Percentiles rank a stretch among this genome's conserved stretches.
Evolutionary conservation across 2,797 vertebrate species (phyloP).

Genomic region (Allobates femoralis): DNA sequence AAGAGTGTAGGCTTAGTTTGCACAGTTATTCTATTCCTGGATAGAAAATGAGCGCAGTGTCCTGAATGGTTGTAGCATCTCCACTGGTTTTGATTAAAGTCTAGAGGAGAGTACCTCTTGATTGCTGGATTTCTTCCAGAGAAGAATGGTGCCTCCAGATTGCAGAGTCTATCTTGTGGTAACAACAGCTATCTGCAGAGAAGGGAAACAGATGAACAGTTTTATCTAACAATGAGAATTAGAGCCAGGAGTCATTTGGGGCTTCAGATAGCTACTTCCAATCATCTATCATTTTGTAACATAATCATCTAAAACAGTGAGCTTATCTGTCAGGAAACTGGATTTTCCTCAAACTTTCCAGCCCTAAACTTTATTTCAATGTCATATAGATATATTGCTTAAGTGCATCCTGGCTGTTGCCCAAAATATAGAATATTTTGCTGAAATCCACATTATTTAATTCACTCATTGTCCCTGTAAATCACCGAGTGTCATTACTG

Average conservation of each 20-base stretch:
- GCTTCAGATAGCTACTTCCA: slow-evolving; percentile 1
- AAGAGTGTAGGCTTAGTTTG: neutral
- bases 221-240: neutral
- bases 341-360: slow-evolving; percentile 31
- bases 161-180: slow-evolving; percentile 10
- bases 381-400: neutral
- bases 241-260: slow-evolving; percentile 1
- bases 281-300: slow-evolving; percentile 16
- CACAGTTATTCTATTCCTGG: neutral
- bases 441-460: neutral
- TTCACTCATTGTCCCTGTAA: neutral
- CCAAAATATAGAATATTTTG: neutral
- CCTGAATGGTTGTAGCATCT: neutral
- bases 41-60: neutral
- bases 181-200: slow-evolving; percentile 16
- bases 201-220: slow-evolving; percentile 36
- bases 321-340: slow-evolving; percentile 40
- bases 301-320: slow-evolving; percentile 36
- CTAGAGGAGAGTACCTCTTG: neutral
- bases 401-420: slow-evolving; percentile 1
- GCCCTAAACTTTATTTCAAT: neutral
- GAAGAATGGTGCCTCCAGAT: neutral
- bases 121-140: neutral
- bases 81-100: neutral
- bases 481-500: neutral